A percentile compares a stretch with the other conserved stretches of the same genome.
phyloP scores from a whole-genome alignment of 2,797 vertebrate species.

The Merluccius polli region DNA sequence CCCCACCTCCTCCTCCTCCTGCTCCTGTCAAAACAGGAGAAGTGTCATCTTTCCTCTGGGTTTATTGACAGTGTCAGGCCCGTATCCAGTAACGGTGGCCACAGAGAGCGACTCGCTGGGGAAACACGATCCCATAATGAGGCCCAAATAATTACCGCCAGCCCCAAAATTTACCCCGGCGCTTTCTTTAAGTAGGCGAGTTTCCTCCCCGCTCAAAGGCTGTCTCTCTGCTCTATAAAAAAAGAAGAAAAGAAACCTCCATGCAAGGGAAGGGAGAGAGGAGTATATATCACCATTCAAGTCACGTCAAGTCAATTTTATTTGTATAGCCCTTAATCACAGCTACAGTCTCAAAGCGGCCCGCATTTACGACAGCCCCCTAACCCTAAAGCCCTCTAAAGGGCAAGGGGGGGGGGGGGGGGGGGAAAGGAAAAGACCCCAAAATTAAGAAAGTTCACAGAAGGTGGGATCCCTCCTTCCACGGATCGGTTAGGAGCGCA shows the following conservation, averaged over 20 bases:
- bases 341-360: too few relatives aligned
- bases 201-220: constrained; percentile 34
- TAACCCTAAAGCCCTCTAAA: too few relatives aligned
- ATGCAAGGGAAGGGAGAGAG: constrained; percentile 32
- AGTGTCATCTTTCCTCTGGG: constrained; percentile 61
- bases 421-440: too few relatives aligned
- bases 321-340: too few relatives aligned
- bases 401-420: too few relatives aligned
- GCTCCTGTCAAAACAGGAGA: constrained; percentile 73
- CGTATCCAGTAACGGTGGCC: constrained; percentile 65
- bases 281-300: constrained; percentile 16
- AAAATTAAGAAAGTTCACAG: too few relatives aligned
- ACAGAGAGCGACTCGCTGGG: constrained; percentile 52
- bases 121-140: constrained; percentile 72
- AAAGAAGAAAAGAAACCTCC: constrained; percentile 51
- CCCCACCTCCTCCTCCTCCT: constrained; percentile 37
- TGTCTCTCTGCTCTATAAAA: constrained; percentile 58
- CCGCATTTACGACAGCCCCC: too few relatives aligned
- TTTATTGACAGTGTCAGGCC: constrained; percentile 68
- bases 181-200: constrained; percentile 62
- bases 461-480: too few relatives aligned
- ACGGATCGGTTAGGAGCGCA: too few relatives aligned
- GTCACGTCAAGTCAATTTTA: too few relatives aligned
- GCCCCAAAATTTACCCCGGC: constrained; percentile 56
- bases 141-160: constrained; percentile 67